phyloP scores from a whole-genome alignment of 2,888 invertebrate species.

The Eurois occulta region DNA sequence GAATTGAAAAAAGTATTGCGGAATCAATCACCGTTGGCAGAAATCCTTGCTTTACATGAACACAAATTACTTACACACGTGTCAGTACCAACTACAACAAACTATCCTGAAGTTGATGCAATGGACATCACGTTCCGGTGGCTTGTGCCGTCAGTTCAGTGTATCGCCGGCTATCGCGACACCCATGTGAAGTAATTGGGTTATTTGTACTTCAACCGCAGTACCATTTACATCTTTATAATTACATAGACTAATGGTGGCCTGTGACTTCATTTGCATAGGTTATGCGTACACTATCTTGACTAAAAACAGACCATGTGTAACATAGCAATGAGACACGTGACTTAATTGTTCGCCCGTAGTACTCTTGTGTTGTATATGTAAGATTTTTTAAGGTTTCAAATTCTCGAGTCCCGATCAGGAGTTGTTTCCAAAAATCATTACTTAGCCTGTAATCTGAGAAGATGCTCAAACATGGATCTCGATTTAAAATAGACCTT shows the following conservation, averaged over 20 bases:
- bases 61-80: neutral
- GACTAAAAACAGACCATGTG: neutral
- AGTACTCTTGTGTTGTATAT: neutral
- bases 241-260: neutral
- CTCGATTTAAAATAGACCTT: neutral
- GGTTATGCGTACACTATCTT: too few species aligned
- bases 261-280: neutral
- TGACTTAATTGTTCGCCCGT: neutral
- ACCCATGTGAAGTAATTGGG: neutral
- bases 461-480: neutral
- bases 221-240: neutral
- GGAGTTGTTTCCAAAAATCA: neutral
- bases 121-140: neutral
- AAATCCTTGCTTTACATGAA: neutral
- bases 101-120: neutral
- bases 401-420: too few species aligned
- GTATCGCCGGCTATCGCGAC: neutral
- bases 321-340: neutral
- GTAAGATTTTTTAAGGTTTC: neutral
- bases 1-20: neutral
- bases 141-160: neutral
- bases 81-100: neutral
- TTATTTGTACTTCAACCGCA: neutral
- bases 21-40: neutral
- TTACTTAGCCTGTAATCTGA: neutral